Percentiles rank a stretch among this genome's conserved stretches.
Evolutionary conservation across 1,140 invertebrate genomes (phyloP).

Genomic region (Stegodyphus mimosarum): DNA sequence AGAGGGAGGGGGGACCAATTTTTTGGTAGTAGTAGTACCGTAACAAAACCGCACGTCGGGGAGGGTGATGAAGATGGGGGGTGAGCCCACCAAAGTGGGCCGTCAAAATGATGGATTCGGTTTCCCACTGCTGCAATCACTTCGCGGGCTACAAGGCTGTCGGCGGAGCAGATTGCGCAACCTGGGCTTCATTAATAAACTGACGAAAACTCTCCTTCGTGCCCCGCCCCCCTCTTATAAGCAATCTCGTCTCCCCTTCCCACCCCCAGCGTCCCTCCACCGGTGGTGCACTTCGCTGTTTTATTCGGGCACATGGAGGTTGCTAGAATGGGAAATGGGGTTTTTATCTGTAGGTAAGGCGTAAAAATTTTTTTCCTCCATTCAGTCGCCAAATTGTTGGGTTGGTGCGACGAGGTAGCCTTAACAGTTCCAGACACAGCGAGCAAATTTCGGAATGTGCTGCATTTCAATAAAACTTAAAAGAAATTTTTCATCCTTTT

Average conservation of each 20-base stretch:
- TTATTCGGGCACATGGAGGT: slow-evolving; percentile 12
- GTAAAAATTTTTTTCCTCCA: neutral
- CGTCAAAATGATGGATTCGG: slow-evolving; percentile 60
- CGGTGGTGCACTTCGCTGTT: neutral
- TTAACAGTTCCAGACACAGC: neutral
- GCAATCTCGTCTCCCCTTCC: slow-evolving; percentile 22
- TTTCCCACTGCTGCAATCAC: slow-evolving; percentile 59
- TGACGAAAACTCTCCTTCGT: slow-evolving; percentile 50
- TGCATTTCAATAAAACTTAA: too few relatives aligned
- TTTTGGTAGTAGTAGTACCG: slow-evolving; percentile 9
- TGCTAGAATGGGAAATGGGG: slow-evolving; percentile 35
- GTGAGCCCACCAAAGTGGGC: slow-evolving; percentile 43
- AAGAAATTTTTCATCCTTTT: too few relatives aligned
- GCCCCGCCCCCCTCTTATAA: slow-evolving; percentile 32
- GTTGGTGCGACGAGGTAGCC: neutral
- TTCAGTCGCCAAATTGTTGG: neutral
- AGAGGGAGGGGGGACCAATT: slow-evolving; percentile 9
- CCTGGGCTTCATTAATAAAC: slow-evolving; percentile 56
- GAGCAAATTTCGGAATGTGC: neutral
- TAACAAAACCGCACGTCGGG: neutral
- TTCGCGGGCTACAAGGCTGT: slow-evolving; percentile 29
- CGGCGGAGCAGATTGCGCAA: slow-evolving; percentile 47
- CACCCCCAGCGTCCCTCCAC: neutral
- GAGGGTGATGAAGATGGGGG: neutral
- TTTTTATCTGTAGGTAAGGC: slow-evolving; percentile 19